Evolutionary conservation across 1,140 invertebrate genomes (phyloP), one percentile per base, ranked within the genome.

Genomic region (Drosophila simulans): DNA sequence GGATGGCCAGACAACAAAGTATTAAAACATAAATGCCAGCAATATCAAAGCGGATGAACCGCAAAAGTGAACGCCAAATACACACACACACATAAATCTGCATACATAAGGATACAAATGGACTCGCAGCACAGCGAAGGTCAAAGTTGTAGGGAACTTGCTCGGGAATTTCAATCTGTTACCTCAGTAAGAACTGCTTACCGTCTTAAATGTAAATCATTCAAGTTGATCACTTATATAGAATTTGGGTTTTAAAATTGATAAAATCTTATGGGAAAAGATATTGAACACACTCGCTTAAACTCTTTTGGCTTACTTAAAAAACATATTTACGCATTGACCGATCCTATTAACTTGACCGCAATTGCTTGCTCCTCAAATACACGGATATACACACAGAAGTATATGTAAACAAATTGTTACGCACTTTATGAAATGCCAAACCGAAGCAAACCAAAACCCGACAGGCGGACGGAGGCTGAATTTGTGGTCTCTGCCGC

Each of bases 381-480:
- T 40, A 57, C 54, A 74, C 17, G 53, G 49, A 76, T 82, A 66
- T 49, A 74, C 53, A 46, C 34, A 25, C 68, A 64, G 58, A 82
- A 64, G 71, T 83, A 69, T 83, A 80, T 80, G 71, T 39, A 76
- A 77, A 86, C 77, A 88, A 78, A 85, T 85, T 86, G 78, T 80
- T 77, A 72, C 81, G 62, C 81, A 86, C 78, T 85, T 85, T 85
- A 81, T 86, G 82, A 85, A 86, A 68, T 84, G 81, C 80, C 71
- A 56, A 62, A 80, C 68, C 43, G 37, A 70, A 70, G 51, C 31
- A 3, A 31, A 8, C 68, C 51, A 20, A 70, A 70, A 43, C 51
- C 51, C 42, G 25, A 51, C 37, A 40, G 40, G 37, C 48, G 22
- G 39, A 51, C 34, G 72, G 55, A 69, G 66, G 57, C 65, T 70